Evolutionary conservation across 2,113 vertebrate species (phyloP).

Genomic region (Gallinago undulata): DNA sequence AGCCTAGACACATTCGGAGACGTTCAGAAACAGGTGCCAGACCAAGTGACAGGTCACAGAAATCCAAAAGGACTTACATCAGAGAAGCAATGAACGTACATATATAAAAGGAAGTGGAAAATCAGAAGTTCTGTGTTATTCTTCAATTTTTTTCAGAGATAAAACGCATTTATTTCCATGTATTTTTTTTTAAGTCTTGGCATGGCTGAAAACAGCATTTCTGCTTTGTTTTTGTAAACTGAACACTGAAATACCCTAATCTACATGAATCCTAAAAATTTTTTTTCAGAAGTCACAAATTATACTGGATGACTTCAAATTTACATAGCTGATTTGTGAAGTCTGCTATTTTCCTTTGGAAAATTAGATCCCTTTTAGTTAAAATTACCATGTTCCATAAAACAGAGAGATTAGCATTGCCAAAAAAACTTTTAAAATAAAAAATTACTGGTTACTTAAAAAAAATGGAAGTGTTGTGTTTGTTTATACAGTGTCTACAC

Average conservation of each 20-base stretch:
- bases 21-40: background rate
- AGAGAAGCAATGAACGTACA: background rate
- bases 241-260: background rate
- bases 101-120: background rate
- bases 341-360: background rate
- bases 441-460: background rate
- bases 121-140: background rate
- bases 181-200: background rate
- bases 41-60: background rate
- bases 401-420: background rate
- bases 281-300: background rate
- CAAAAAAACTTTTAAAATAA: background rate
- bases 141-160: background rate
- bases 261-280: background rate
- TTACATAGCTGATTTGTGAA: background rate
- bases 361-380: background rate
- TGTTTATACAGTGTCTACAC: background rate
- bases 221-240: background rate
- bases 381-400: background rate
- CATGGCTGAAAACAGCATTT: background rate
- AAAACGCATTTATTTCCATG: background rate
- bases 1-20: fast-evolving
- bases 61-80: background rate
- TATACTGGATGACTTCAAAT: background rate
- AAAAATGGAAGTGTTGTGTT: background rate